Percentiles rank a stretch among this genome's conserved stretches.
Conservation (phyloP, 1,140 invertebrate species). For the Trinorchestia longiramus region DNA sequence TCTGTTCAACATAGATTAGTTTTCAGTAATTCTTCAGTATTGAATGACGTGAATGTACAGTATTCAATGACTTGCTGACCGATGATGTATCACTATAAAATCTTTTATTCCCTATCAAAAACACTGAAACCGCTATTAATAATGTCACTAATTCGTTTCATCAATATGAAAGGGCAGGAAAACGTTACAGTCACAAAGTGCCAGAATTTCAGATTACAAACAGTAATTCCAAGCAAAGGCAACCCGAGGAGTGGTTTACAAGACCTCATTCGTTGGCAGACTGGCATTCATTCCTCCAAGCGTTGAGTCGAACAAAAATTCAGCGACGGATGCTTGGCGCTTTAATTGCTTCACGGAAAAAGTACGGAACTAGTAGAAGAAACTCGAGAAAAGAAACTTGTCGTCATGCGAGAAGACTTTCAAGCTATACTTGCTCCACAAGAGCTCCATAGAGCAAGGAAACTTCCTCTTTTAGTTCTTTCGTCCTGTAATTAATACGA, state of each 20-base stretch:
- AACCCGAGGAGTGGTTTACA: not conserved
- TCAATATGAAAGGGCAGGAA: too few relatives aligned
- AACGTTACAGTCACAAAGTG: too few relatives aligned
- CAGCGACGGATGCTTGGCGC: not conserved
- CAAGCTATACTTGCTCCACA: not conserved
- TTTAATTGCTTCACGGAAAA: not conserved
- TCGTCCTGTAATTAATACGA: slow-evolving; percentile 4
- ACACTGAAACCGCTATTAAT: too few relatives aligned
- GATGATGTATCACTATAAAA: too few relatives aligned
- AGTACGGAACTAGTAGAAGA: not conserved
- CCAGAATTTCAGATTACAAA: too few relatives aligned
- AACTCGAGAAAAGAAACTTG: not conserved
- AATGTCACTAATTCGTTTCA: too few relatives aligned
- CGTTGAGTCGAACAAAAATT: not conserved
- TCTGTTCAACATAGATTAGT: too few relatives aligned
- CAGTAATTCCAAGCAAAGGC: not conserved
- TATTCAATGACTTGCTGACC: too few relatives aligned
- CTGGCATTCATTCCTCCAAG: not conserved
- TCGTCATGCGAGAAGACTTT: not conserved
- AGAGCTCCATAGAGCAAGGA: not conserved
- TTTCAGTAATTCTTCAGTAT: too few relatives aligned
- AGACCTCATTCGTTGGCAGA: not conserved
- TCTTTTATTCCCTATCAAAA: too few relatives aligned
- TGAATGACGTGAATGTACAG: too few relatives aligned
- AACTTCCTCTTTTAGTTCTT: not conserved